Evolutionary conservation across 2,888 invertebrate genomes (phyloP).

Genomic region (Drosophila mercatorum): DNA sequence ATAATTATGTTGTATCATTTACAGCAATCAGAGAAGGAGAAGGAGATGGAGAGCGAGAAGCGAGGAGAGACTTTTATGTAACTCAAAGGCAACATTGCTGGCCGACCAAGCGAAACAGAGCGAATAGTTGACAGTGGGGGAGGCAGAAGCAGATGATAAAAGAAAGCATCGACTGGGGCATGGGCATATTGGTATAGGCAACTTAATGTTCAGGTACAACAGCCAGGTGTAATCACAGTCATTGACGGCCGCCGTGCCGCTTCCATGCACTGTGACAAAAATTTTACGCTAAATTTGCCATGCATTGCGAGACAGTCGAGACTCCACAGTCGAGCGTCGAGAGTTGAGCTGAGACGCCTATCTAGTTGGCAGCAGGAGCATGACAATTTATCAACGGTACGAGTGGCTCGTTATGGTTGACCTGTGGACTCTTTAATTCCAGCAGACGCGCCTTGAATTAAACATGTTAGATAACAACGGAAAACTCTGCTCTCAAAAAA

Average conservation of each 20-base stretch:
- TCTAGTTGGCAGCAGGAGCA: constrained; percentile 23
- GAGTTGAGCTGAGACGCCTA: constrained; percentile 5
- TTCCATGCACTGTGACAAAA: constrained; percentile 65
- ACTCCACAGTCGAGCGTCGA: background rate
- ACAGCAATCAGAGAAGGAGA: constrained; percentile 56
- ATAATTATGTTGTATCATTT: constrained; percentile 76
- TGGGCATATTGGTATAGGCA: constrained; percentile 7
- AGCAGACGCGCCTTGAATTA: constrained; percentile 75
- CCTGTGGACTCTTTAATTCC: constrained; percentile 70
- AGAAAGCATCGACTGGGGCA: constrained; percentile 8
- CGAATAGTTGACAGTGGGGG: constrained; percentile 25
- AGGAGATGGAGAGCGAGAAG: background rate
- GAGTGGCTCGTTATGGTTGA: constrained; percentile 64
- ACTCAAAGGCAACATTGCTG: constrained; percentile 40
- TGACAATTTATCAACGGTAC: constrained; percentile 62
- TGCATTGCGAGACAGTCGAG: constrained; percentile 41
- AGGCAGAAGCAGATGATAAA: background rate
- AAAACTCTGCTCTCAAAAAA: constrained; percentile 5
- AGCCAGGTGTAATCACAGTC: constrained; percentile 62
- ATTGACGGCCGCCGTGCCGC: constrained; percentile 49
- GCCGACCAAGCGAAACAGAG: constrained; percentile 63
- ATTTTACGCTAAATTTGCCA: constrained; percentile 77
- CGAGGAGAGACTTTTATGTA: constrained; percentile 52
- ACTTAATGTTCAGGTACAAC: constrained; percentile 2
- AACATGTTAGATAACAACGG: constrained; percentile 77